phyloP scores from a whole-genome alignment of 1,140 invertebrate genomes.

The Lineus longissimus region DNA sequence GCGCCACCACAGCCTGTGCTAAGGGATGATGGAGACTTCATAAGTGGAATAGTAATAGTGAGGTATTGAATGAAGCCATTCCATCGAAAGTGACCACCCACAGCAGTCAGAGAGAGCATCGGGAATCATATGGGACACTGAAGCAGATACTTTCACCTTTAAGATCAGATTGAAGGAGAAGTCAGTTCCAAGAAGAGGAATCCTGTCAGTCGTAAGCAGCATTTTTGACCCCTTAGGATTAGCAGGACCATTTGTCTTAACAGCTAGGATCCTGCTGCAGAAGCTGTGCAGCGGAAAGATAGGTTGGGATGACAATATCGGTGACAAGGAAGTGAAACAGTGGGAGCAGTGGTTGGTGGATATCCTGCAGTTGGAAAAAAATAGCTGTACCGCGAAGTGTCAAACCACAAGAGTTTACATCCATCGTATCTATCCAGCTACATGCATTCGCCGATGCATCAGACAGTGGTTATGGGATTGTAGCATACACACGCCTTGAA shows the following conservation, averaged over 20 bases:
- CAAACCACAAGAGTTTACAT: neutral
- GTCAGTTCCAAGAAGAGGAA: neutral
- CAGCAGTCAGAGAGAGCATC: neutral
- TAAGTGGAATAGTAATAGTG: constrained; percentile 17
- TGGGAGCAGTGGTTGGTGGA: neutral
- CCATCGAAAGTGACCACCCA: constrained; percentile 3
- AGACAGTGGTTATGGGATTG: neutral
- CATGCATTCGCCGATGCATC: neutral
- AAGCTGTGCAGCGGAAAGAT: neutral
- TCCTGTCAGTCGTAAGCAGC: neutral
- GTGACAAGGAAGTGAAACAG: neutral
- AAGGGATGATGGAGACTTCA: constrained; percentile 13
- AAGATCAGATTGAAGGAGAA: neutral
- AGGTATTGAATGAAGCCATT: constrained; percentile 7
- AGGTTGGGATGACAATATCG: neutral
- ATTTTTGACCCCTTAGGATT: neutral
- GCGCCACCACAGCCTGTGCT: neutral
- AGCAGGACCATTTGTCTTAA: neutral
- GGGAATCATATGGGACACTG: neutral
- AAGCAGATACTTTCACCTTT: neutral
- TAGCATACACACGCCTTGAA: neutral
- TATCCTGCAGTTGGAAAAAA: neutral
- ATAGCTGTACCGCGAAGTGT: constrained; percentile 2
- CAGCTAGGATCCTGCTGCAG: neutral
- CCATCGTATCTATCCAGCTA: neutral